These are phyloP conservation scores for Scolanthus callimorphus DNA, from an alignment of 92 coral and sea anemone genomes.

Conservation along the genomic window DNA sequence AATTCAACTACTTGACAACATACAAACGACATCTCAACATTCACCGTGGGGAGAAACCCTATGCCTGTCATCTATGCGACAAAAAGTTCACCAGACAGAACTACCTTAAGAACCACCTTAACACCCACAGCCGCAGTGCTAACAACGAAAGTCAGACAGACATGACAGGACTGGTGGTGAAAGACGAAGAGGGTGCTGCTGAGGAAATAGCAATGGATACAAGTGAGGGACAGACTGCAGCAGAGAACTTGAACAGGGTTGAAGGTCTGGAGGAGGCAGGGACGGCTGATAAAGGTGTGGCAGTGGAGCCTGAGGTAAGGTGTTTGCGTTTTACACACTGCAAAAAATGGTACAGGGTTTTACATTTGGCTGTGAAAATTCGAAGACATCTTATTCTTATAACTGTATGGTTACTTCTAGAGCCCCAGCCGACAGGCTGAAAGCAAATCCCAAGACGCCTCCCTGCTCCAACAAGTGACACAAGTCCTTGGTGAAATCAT, in stretches of 20 bases:
- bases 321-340: too few species aligned
- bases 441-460: constrained; percentile 48
- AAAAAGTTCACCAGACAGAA: constrained; percentile 92
- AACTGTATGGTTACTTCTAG: too few species aligned
- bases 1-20: constrained; percentile 95
- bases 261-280: background rate
- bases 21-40: constrained; percentile 98
- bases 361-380: too few species aligned
- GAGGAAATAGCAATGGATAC: constrained; percentile 38
- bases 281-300: too few species aligned
- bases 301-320: too few species aligned
- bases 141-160: constrained; percentile 85
- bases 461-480: constrained; percentile 80
- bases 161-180: constrained; percentile 4
- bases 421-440: constrained; percentile 19
- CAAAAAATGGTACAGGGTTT: too few species aligned
- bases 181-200: constrained; percentile 15
- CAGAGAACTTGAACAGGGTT: constrained; percentile 29
- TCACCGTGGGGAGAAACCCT: constrained; percentile 96
- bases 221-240: constrained; percentile 51
- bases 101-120: constrained; percentile 87
- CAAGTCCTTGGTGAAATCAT: constrained; percentile 81
- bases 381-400: too few species aligned
- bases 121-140: constrained; percentile 68
- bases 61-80: constrained; percentile 84